Percentiles rank a stretch among this genome's conserved stretches.
Evolutionary conservation across 2,888 invertebrate genomes (phyloP).

Genomic region (Molorchus minor): DNA sequence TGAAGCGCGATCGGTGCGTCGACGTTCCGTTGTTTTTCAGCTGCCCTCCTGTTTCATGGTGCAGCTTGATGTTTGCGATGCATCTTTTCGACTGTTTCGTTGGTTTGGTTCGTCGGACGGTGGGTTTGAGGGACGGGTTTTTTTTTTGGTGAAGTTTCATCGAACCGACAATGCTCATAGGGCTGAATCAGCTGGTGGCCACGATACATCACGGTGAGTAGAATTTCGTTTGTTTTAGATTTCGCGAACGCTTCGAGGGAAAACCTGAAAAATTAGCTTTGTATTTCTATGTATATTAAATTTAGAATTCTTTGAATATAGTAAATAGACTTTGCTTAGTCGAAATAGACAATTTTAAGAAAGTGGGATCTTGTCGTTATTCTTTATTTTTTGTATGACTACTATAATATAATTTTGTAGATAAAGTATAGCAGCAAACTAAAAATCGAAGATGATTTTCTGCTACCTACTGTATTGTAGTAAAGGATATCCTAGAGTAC

Average conservation of each 20-base stretch:
- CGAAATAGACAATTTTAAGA: too few species aligned
- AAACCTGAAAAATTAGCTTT: neutral
- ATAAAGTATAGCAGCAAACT: too few species aligned
- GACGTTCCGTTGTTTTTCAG: conserved; percentile 10
- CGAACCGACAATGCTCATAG: neutral
- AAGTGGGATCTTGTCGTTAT: too few species aligned
- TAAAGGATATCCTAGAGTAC: too few species aligned
- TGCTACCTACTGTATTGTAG: too few species aligned
- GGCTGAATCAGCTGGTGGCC: conserved; percentile 6
- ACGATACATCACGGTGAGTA: conserved; percentile 15
- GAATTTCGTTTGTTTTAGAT: neutral
- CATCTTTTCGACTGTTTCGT: neutral
- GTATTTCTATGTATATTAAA: neutral
- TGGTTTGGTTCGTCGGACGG: neutral
- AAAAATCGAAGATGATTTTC: too few species aligned
- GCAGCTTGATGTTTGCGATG: conserved; percentile 20
- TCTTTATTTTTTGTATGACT: too few species aligned
- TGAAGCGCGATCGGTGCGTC: conserved; percentile 45
- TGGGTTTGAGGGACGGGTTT: neutral
- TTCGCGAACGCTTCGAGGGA: too few species aligned
- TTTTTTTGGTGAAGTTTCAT: conserved; percentile 12
- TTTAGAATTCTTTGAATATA: neutral
- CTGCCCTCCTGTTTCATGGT: conserved; percentile 17
- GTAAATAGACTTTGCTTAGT: too few species aligned
- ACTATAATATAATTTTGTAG: too few species aligned